Evolutionary conservation across 2,888 invertebrate genomes (phyloP).

Genomic region (Digitonthophagus gazella): DNA sequence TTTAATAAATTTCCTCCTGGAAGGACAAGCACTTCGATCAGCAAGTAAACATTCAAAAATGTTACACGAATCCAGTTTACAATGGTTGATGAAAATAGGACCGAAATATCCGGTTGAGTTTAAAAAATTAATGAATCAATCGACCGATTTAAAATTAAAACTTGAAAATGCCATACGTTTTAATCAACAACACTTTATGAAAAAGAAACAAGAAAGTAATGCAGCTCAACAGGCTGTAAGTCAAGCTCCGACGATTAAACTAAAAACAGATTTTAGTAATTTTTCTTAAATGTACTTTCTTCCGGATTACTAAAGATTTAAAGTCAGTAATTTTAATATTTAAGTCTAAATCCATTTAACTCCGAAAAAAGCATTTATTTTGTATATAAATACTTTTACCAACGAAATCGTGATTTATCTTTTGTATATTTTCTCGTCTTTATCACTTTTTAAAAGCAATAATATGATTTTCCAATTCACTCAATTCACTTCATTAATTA

Average conservation of each 20-base stretch:
- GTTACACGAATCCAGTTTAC: conserved; percentile 85
- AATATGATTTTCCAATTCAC: no score
- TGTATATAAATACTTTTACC: conserved; percentile 17
- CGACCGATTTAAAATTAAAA: conserved; percentile 74
- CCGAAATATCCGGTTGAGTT: conserved; percentile 94
- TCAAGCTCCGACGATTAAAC: conserved; percentile 75
- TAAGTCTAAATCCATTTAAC: background rate
- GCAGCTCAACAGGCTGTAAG: conserved; percentile 47
- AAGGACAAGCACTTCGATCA: conserved; percentile 61
- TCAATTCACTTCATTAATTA: no score
- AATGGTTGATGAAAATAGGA: conserved; percentile 88
- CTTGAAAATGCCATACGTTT: conserved; percentile 83
- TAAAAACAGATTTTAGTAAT: conserved; percentile 94
- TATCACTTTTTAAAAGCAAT: no score
- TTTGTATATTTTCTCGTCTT: no score
- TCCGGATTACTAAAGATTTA: background rate
- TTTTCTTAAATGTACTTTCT: conserved; percentile 61
- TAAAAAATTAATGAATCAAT: conserved; percentile 84
- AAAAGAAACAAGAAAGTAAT: conserved; percentile 52
- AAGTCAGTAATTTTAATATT: background rate
- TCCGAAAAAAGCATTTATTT: conserved; percentile 14
- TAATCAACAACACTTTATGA: conserved; percentile 62
- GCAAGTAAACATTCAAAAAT: conserved; percentile 64
- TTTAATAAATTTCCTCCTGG: conserved; percentile 80
- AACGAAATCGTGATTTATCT: no score